Base-by-base conservation (phyloP, 1,140 invertebrate species). In the Melitaea cinxia region DNA sequence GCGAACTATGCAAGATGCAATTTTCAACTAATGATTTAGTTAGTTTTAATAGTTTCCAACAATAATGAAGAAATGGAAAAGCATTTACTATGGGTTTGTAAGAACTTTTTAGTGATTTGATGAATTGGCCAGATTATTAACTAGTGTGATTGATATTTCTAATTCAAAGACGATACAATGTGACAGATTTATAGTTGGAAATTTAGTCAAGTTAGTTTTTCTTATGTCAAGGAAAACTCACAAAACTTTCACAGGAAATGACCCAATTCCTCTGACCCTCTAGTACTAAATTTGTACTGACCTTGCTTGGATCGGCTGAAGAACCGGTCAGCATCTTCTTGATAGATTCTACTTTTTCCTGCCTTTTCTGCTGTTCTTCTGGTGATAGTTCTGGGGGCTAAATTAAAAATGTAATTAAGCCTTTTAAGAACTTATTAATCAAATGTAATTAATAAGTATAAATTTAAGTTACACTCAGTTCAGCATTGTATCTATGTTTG, bases 331-430 rank as follows among this genome's bases (percentile, higher is more conserved):
- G 91, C 95, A 98, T 96, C 88, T 96, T 97, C 76, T 97, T 95
- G 57, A 98, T 98, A 15, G 95, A 95, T 78, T 98, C 97, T 0
- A 97, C 96, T 91, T 98, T 98, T 78, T 96, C 95, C 72, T 94
- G 92, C 9, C 97, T 91, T 67, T 95, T 95, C 63, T 95, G 93
- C 78, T 96, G 95, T 78, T 98, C 97, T 78, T 97, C 96, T 0
- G 94, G 94, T 9, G 95, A 95, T 15, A 96, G 82, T 82, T 96
- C 95, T 60, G 95, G 95, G 55, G 93, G 93, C 94, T 95, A 26
- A 26, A 6, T 26, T 6, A 26, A 6, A 26, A 26, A 26, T n/a
- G n/a, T n/a, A 26, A 26, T 26, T 26, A 26, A 26, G 24, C n/a
- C n/a, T n/a, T n/a, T n/a, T n/a, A n/a, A n/a, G n/a, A n/a, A n/a